Evolutionary conservation across 1,140 invertebrate genomes (phyloP).

Genomic region (Drosophila mauritiana): DNA sequence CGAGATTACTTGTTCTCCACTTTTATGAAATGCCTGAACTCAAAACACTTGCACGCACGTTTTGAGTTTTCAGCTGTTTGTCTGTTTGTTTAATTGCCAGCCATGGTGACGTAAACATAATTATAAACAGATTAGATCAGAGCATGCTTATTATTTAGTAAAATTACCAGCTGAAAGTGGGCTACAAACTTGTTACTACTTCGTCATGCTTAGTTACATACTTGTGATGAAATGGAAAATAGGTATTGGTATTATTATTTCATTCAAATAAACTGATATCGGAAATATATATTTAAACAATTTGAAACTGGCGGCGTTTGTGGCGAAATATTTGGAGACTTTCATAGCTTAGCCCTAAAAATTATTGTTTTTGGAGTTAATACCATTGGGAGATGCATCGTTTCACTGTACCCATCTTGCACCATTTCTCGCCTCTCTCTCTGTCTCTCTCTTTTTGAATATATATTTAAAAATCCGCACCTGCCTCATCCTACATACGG

Average conservation of each 20-base stretch:
- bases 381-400: constrained; percentile 3
- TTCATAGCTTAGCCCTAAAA: no score
- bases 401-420: constrained; percentile 13
- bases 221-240: background rate
- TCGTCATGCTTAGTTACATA: background rate
- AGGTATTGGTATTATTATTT: no score
- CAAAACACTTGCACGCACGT: background rate
- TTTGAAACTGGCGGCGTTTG: no score
- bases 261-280: no score
- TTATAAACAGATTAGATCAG: constrained; percentile 20
- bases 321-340: no score
- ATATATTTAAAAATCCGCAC: constrained; percentile 1
- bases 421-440: constrained; percentile 11
- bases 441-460: background rate
- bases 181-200: constrained; percentile 6
- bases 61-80: background rate
- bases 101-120: constrained; percentile 13
- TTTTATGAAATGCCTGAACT: background rate
- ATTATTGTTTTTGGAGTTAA: background rate
- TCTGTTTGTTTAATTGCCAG: constrained; percentile 4
- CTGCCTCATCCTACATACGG: constrained; percentile 6
- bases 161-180: constrained; percentile 5
- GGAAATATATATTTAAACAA: no score
- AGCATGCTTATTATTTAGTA: background rate
- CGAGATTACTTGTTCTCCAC: background rate